Percentiles rank a stretch among this genome's conserved stretches.
Conservation (phyloP, 2,888 invertebrate species). For the Cerastis leucographa region DNA sequence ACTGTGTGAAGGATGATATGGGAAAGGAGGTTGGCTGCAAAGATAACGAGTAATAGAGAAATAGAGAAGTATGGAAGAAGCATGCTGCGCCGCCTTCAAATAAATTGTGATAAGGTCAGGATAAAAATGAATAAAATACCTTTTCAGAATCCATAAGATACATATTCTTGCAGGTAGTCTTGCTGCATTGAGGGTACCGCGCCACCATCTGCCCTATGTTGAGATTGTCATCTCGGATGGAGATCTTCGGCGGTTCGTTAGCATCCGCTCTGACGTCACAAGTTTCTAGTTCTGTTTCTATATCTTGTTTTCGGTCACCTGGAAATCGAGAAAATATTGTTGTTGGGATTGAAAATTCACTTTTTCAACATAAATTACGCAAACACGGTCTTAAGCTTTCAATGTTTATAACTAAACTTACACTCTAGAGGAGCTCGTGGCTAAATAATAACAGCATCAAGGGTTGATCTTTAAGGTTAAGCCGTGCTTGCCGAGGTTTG, state of each 20-base stretch:
- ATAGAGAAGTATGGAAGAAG: no score
- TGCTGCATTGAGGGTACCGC: slow-evolving; percentile 92
- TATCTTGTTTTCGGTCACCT: slow-evolving; percentile 87
- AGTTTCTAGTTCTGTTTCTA: slow-evolving; percentile 92
- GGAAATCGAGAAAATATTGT: slow-evolving; percentile 18
- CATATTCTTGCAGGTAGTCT: slow-evolving; percentile 93
- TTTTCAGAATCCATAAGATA: slow-evolving; percentile 94
- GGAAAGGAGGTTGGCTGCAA: no score
- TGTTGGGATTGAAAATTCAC: neutral
- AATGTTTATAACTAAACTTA: no score
- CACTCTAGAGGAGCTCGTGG: no score
- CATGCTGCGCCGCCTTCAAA: no score
- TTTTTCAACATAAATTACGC: neutral
- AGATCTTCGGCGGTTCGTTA: slow-evolving; percentile 90
- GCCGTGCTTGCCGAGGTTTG: no score
- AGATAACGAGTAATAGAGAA: no score
- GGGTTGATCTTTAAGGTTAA: no score
- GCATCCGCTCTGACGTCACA: slow-evolving; percentile 91
- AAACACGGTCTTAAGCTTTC: no score
- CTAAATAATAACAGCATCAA: no score
- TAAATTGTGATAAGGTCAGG: no score
- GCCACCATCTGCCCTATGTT: slow-evolving; percentile 92
- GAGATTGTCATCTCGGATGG: slow-evolving; percentile 93
- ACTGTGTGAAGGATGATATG: no score
- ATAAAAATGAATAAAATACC: slow-evolving; percentile 68